Evolutionary conservation across 2,888 invertebrate species (phyloP), one percentile per base, ranked within the genome.

Genomic region (Creontiades dilutus): DNA sequence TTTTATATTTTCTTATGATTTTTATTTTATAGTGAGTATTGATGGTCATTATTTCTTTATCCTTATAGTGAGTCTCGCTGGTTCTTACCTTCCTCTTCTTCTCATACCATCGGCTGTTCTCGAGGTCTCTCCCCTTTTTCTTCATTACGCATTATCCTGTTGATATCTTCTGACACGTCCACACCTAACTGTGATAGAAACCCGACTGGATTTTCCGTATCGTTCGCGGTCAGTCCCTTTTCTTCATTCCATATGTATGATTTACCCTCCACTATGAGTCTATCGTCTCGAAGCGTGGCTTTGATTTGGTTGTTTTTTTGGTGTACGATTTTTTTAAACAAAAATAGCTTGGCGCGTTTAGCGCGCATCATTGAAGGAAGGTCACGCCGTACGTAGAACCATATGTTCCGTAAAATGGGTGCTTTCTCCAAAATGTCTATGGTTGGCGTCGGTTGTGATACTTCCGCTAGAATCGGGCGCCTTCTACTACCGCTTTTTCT

Each of bases 211-310:
- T n/a, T 57, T 57, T 57, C 57, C 57, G 57, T 57, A n/a, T 57
- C 57, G 57, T n/a, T 57, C 57, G 57, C n/a, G 19, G 13, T n/a
- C 57, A 57, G 57, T 16, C 57, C 16, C 5, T 5, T 57, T 57
- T 57, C n/a, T 57, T 57, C n/a, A n/a, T 57, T 16, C 57, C 57
- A 57, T n/a, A 57, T n/a, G 57, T 57, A 57, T 57, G 57, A 55
- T 57, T 57, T 57, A n/a, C 57, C 57, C n/a, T 57, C 57, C 14
- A 57, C 57, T 57, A n/a, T 57, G 0, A 57, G 57, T 57, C 57
- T 16, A n/a, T 16, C 57, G 57, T 57, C 57, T 57, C 16, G n/a
- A 7, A 57, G n/a, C n/a, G 16, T 57, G n/a, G 5, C 57, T 57
- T 57, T 57, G 57, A 57, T 57, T 57, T 5, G 57, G 19, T 57